Evolutionary conservation across 2,113 vertebrate genomes (phyloP).

Genomic region (Campylorhamphus procurvoides): DNA sequence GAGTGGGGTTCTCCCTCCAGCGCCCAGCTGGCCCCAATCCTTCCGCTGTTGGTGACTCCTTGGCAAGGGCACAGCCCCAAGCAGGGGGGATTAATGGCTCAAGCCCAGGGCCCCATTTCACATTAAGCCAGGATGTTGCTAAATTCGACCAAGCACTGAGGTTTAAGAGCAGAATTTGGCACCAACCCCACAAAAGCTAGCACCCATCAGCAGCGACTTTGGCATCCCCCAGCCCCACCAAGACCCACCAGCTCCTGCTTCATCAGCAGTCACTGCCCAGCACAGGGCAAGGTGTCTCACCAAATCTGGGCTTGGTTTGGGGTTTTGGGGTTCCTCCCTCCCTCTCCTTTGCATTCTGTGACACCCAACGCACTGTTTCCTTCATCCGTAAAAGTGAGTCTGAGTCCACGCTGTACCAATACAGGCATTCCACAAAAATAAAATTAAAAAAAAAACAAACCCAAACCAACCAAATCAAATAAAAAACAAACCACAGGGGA

Average conservation of each 20-base stretch:
- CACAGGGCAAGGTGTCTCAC: background rate
- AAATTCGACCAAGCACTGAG: background rate
- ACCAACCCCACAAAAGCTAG: background rate
- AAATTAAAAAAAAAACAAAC: too few relatives aligned
- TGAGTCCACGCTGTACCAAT: background rate
- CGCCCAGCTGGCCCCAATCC: background rate
- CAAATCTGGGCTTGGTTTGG: fast-evolving
- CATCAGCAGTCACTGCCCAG: background rate
- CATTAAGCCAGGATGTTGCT: background rate
- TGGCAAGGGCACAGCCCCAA: background rate
- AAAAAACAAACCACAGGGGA: too few relatives aligned
- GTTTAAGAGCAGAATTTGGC: background rate
- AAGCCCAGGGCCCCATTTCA: background rate
- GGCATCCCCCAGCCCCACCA: background rate
- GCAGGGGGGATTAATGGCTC: background rate
- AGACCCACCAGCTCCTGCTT: fast-evolving
- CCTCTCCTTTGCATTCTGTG: background rate
- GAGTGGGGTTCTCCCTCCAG: background rate
- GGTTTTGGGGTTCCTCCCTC: fast-evolving
- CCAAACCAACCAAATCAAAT: background rate
- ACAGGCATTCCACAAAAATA: background rate
- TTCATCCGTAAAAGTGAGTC: background rate
- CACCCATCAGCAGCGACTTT: background rate
- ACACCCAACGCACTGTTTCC: background rate
- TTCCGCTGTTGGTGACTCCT: background rate